Conservation (phyloP, 2,888 invertebrate species). For the Orchesella flavescens region DNA sequence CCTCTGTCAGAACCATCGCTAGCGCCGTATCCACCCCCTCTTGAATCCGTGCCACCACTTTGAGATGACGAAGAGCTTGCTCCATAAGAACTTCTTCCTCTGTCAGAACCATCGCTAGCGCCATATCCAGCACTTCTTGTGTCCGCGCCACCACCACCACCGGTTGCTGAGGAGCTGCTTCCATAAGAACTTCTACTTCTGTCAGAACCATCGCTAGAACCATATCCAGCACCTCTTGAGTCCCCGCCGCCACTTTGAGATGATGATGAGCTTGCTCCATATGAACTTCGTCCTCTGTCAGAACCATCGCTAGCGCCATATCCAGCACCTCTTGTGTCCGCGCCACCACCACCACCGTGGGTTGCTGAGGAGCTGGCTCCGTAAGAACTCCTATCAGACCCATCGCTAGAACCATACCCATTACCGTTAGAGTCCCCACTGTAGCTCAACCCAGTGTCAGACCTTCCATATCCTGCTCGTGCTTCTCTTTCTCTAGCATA, state of each 20-base stretch:
- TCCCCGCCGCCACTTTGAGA: conserved; percentile 14
- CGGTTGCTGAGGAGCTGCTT: neutral
- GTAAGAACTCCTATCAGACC: neutral
- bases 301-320: neutral
- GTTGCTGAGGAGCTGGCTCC: neutral
- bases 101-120: neutral
- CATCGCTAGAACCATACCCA: neutral
- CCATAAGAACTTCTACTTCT: neutral
- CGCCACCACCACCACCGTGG: conserved; percentile 4
- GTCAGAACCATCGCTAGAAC: neutral
- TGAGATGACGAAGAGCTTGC: no score
- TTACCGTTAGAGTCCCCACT: neutral
- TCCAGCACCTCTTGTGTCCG: neutral
- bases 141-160: conserved; percentile 1
- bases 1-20: neutral
- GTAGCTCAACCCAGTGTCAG: neutral
- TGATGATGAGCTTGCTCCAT: neutral
- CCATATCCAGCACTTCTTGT: neutral
- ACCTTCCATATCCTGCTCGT: conserved; percentile 13
- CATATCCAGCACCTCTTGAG: neutral
- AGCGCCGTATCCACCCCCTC: neutral
- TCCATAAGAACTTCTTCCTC: neutral
- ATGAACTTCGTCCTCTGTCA: neutral
- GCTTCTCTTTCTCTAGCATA: neutral
- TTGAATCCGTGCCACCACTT: neutral